Conservation (phyloP, 2,113 vertebrate species). For the Lethenteron camtschaticum region DNA sequence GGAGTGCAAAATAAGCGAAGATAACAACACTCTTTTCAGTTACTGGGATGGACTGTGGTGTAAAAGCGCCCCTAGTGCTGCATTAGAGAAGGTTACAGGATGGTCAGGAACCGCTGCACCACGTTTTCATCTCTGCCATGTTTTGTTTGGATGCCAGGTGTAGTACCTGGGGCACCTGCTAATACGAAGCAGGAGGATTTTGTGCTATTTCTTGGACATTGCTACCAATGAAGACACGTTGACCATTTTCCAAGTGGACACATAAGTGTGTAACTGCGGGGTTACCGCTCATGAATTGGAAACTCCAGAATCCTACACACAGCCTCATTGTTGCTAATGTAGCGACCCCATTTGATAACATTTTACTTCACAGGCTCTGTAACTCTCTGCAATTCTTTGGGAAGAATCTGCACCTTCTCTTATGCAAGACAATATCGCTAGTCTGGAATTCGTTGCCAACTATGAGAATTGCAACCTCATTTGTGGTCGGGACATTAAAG, state of each 20-base stretch:
- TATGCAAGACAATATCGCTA: not conserved
- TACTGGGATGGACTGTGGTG: not conserved
- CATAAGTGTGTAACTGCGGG: not conserved
- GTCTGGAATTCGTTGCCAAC: not conserved
- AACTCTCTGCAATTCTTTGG: not conserved
- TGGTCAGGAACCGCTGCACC: no score
- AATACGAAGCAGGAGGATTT: not conserved
- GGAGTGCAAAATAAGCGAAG: not conserved
- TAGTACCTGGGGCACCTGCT: no score
- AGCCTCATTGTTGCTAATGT: not conserved
- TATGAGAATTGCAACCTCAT: conserved; percentile 5
- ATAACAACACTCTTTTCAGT: not conserved
- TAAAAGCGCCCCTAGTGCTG: not conserved
- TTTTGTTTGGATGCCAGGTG: no score
- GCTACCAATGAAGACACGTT: not conserved
- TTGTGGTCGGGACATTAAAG: not conserved
- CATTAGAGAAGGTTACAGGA: no score
- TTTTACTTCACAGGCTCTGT: not conserved
- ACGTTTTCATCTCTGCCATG: no score
- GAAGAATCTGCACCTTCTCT: not conserved
- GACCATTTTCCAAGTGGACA: not conserved
- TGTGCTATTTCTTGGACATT: not conserved
- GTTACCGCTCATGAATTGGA: not conserved
- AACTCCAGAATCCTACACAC: not conserved
- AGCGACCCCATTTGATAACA: not conserved